A percentile compares a stretch with the other conserved stretches of the same genome.
Evolutionary conservation across 2,797 vertebrate species (phyloP).

Genomic region (Sphaeramia orbicularis): DNA sequence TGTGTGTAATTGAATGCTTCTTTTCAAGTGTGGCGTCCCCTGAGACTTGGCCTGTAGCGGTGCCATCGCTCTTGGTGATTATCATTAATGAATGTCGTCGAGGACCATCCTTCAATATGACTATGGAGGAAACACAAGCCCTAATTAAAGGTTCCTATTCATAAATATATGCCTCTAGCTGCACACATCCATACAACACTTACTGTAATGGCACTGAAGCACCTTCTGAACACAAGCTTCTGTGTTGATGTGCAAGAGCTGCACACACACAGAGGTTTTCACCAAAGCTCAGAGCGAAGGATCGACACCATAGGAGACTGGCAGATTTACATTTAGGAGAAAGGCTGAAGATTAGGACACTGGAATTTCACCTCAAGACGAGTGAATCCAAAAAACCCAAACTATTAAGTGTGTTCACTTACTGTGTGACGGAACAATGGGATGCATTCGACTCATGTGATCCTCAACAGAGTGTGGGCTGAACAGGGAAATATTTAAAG

Average conservation of each 20-base stretch:
- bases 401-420: conserved; percentile 27
- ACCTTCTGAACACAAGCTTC: too few species aligned
- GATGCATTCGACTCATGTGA: conserved; percentile 30
- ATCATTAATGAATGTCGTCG: conserved; percentile 86
- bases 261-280: conserved; percentile 49
- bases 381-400: conserved; percentile 36
- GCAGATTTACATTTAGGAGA: conserved; percentile 66
- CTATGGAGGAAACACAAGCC: conserved; percentile 84
- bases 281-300: conserved; percentile 55
- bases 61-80: conserved; percentile 85
- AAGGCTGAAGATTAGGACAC: conserved; percentile 68
- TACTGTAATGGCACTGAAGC: conserved; percentile 81
- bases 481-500: too few species aligned
- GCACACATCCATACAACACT: conserved; percentile 77
- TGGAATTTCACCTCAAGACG: conserved; percentile 66
- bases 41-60: conserved; percentile 83
- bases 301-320: conserved; percentile 67
- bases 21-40: conserved; percentile 84
- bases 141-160: conserved; percentile 87
- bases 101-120: conserved; percentile 86
- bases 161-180: conserved; percentile 83
- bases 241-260: conserved; percentile 66
- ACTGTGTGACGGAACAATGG: conserved; percentile 21
- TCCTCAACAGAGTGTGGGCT: conserved; percentile 41
- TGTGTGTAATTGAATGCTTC: conserved; percentile 86